Percentiles rank a stretch among this genome's conserved stretches.
Conservation (phyloP, 2,888 invertebrate genomes). For the Crossocerus cetratus region DNA sequence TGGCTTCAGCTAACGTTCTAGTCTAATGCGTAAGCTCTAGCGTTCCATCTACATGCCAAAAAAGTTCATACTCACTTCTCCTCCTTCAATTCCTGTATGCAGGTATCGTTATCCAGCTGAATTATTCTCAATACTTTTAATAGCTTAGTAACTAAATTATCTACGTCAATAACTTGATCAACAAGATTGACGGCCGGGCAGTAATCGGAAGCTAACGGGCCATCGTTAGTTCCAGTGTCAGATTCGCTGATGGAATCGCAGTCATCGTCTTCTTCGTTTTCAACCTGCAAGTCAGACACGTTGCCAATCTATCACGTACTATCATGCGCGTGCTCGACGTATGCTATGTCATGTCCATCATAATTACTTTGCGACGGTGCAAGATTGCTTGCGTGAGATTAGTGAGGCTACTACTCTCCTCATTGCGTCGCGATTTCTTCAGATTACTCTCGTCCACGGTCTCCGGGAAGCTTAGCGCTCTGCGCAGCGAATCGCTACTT, state of each 20-base stretch:
- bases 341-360: neutral
- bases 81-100: conserved; percentile 82
- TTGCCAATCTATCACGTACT: no score
- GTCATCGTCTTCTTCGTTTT: conserved; percentile 74
- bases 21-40: no score
- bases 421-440: conserved; percentile 66
- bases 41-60: neutral
- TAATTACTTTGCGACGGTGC: conserved; percentile 81
- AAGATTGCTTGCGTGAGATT: conserved; percentile 88
- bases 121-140: conserved; percentile 86
- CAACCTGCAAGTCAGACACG: conserved; percentile 58
- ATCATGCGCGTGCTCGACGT: neutral
- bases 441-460: conserved; percentile 65
- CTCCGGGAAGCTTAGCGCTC: conserved; percentile 73
- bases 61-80: conserved; percentile 78
- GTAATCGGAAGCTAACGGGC: conserved; percentile 77
- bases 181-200: conserved; percentile 81
- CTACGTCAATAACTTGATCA: conserved; percentile 87
- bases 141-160: conserved; percentile 86
- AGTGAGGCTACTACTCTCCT: conserved; percentile 83
- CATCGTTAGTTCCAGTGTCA: conserved; percentile 76
- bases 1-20: neutral
- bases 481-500: conserved; percentile 78
- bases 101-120: conserved; percentile 84
- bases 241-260: conserved; percentile 76